phyloP scores from a whole-genome alignment of 2,888 invertebrate genomes.

The Caenorhabditis zanzibari region DNA sequence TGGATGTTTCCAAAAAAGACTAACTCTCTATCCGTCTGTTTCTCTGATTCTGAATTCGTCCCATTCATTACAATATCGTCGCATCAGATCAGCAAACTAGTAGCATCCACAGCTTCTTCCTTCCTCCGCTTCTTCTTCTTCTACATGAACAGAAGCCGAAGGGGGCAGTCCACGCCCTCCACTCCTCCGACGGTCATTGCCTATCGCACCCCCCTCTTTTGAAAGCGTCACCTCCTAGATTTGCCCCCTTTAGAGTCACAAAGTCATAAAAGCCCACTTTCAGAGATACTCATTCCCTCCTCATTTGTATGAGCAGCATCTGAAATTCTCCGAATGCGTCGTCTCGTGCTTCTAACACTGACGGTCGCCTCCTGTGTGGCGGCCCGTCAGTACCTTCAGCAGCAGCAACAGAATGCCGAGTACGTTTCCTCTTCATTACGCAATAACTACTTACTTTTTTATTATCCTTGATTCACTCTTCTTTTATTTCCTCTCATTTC shows the following conservation, averaged over 20 bases:
- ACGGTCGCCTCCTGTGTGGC: constrained; percentile 43
- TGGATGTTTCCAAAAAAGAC: constrained; percentile 48
- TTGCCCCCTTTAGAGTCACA: constrained; percentile 44
- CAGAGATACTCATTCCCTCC: constrained; percentile 14
- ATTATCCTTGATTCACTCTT: constrained; percentile 23
- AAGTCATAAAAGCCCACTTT: constrained; percentile 39
- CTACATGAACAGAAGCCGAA: constrained; percentile 34
- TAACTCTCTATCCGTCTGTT: constrained; percentile 24
- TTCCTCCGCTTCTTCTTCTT: constrained; percentile 45
- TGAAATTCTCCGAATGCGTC: constrained; percentile 36
- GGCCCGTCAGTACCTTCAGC: constrained; percentile 57
- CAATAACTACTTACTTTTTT: constrained; percentile 50
- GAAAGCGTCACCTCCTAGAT: constrained; percentile 52
- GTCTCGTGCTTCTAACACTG: constrained; percentile 53
- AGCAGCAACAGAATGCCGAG: constrained; percentile 47
- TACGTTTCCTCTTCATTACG: constrained; percentile 46
- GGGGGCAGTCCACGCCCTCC: constrained; percentile 41
- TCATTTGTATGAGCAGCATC: constrained; percentile 44
- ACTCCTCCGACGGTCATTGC: constrained; percentile 56
- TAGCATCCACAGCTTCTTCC: constrained; percentile 60
- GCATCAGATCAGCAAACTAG: constrained; percentile 67
- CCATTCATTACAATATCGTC: constrained; percentile 64
- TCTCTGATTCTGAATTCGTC: constrained; percentile 25
- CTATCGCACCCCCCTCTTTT: constrained; percentile 43
- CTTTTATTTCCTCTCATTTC: background rate